Evolutionary conservation across 2,797 vertebrate species (phyloP), one percentile per base, ranked within the genome.

Genomic region (Eupleurogrammus muticus): DNA sequence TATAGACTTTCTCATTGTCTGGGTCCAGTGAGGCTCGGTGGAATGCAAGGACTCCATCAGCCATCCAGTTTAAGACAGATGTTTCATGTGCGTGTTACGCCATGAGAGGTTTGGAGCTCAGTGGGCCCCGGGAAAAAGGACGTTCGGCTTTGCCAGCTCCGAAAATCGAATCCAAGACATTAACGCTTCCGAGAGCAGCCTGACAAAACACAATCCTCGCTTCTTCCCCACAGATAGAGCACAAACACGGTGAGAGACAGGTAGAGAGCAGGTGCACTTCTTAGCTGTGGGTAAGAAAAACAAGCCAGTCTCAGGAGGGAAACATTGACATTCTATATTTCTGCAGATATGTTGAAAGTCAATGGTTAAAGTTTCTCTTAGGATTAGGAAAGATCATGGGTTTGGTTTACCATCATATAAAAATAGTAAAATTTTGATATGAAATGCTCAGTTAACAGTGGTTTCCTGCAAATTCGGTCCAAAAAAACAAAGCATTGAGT

Each of bases 171-270:
- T 63, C 73, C 46, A 73, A 81, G 76, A 78, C 77, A 81, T 79
- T 73, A 87, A 35, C 0, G n/a, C 52, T 83, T 71, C 76, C 38
- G 21, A 42, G 68, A 28, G 75, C 62, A 63, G 56, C 63, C 36
- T 57, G 80, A 82, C 82, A 81, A 84, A 87, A 87, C 68, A 80
- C 65, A 59, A 87, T 78, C 67, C 56, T 64, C 17, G 69, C 1
- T 5, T 70, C 48, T 36, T 53, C 72, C 81, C 84, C 73, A 83
- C 54, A 66, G 73, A 85, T 66, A 69, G 23, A 13, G 77, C 57
- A 61, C 67, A 81, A 78, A 83, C 28, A 6, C 28, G 28, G 28
- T 28, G 28, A 28, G 28, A 28, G 28, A 28, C 28, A 28, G 28
- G 28, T 28, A 28, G 28, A 28, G 28, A 28, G 28, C 71, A 75